These are phyloP conservation scores for Procambarus virginalis DNA, from an alignment of 1,140 invertebrate genomes.

Conservation along the genomic window DNA sequence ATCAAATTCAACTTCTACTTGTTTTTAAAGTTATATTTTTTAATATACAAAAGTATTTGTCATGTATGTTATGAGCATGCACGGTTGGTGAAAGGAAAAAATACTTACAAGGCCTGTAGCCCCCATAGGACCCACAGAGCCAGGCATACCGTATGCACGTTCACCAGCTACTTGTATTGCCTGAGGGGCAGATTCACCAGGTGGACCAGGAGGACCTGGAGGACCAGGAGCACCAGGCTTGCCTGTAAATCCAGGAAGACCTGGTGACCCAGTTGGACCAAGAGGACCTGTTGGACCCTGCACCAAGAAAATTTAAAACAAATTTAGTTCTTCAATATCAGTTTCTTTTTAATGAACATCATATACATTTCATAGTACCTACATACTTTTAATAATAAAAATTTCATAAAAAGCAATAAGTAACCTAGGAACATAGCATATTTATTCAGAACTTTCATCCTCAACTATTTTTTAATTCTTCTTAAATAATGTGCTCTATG, in stretches of 20 bases:
- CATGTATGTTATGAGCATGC: too few species aligned
- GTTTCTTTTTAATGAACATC: too few species aligned
- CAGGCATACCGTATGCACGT: constrained; percentile 65
- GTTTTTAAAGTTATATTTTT: background rate
- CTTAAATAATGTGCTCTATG: too few species aligned
- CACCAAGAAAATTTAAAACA: background rate
- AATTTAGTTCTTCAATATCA: too few species aligned
- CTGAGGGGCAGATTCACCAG: constrained; percentile 43
- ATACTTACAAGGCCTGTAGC: constrained; percentile 59
- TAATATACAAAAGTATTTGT: too few species aligned
- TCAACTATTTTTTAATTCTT: too few species aligned
- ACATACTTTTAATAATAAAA: too few species aligned
- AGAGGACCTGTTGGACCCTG: constrained; percentile 72
- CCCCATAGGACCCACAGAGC: constrained; percentile 66
- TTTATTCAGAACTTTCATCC: too few species aligned
- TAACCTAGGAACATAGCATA: too few species aligned
- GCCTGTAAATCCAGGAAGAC: constrained; percentile 74
- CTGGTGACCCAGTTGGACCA: constrained; percentile 72
- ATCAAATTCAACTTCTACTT: background rate
- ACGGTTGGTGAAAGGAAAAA: background rate
- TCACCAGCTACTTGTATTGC: constrained; percentile 57
- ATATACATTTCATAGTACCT: too few species aligned
- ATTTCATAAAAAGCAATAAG: too few species aligned
- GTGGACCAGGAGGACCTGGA: constrained; percentile 69
- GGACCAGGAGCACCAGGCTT: constrained; percentile 72